These are phyloP conservation scores for Tetragonula clypearis DNA, from an alignment of 1,140 invertebrate genomes.

Conservation along the genomic window DNA sequence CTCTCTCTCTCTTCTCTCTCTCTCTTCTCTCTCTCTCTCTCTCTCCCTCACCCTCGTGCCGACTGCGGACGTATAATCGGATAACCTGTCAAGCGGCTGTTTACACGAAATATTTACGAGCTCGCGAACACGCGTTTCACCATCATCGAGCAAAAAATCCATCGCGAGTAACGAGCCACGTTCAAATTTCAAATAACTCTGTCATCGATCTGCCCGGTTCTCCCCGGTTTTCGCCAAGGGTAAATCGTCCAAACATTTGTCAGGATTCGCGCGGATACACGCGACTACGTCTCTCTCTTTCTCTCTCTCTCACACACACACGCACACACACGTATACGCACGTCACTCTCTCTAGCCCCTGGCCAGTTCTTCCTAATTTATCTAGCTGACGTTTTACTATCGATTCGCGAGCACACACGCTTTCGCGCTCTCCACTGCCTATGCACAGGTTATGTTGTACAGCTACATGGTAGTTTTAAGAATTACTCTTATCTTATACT, in stretches of 20 bases:
- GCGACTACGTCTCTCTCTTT: not conserved
- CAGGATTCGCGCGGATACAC: constrained; percentile 15
- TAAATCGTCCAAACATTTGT: constrained; percentile 45
- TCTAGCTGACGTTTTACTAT: not conserved
- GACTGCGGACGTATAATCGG: constrained; percentile 48
- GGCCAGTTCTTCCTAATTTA: constrained; percentile 2
- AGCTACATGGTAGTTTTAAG: no score
- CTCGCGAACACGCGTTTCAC: constrained; percentile 40
- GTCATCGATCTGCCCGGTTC: constrained; percentile 31
- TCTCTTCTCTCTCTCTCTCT: not conserved
- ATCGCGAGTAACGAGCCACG: constrained; percentile 38
- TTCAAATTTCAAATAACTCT: constrained; percentile 52
- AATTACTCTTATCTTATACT: no score
- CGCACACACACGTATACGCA: no score
- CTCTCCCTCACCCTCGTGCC: not conserved
- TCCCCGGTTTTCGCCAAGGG: constrained; percentile 14
- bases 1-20: no score
- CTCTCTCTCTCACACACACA: no score
- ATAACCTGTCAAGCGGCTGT: constrained; percentile 48
- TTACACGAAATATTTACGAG: constrained; percentile 52
- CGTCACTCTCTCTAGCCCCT: no score
- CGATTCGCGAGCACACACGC: not conserved
- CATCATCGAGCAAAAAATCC: constrained; percentile 47
- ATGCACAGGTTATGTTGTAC: no score
- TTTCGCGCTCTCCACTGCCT: no score